These are phyloP conservation scores for Congeria kusceri DNA, from an alignment of 2,888 invertebrate genomes.

Conservation along the genomic window DNA sequence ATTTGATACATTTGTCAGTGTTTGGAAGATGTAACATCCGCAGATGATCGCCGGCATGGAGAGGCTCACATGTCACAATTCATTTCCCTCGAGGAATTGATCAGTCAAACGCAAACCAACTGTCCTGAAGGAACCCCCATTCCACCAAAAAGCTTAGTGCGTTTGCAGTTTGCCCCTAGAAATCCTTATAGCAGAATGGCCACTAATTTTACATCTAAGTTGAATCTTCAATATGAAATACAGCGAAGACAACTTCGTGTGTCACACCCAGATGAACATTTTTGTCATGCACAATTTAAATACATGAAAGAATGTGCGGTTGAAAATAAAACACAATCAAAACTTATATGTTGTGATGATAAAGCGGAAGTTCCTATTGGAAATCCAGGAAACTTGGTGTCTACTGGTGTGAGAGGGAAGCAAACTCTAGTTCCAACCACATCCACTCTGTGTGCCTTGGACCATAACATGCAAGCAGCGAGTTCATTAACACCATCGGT, in stretches of 20 bases:
- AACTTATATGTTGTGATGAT: conserved; percentile 45
- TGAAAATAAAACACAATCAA: neutral
- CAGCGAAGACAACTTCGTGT: conserved; percentile 47
- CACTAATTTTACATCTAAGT: conserved; percentile 21
- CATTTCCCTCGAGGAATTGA: conserved; percentile 14
- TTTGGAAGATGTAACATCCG: conserved; percentile 38
- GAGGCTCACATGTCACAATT: conserved; percentile 14
- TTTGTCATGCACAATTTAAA: conserved; percentile 46
- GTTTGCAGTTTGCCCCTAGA: conserved; percentile 42
- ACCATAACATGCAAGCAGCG: conserved; percentile 54
- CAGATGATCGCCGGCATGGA: conserved; percentile 43
- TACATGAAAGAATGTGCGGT: conserved; percentile 46
- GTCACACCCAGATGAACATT: conserved; percentile 50
- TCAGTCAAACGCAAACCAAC: neutral
- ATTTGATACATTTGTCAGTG: conserved; percentile 48
- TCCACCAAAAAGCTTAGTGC: conserved; percentile 37
- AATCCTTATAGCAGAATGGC: conserved; percentile 28
- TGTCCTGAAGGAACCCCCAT: conserved; percentile 32
- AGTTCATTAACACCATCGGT: conserved; percentile 51
- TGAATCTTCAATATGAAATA: conserved; percentile 50
- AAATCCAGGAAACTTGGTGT: conserved; percentile 34
- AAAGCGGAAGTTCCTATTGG: conserved; percentile 59
- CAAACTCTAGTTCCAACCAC: conserved; percentile 32
- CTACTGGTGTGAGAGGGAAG: conserved; percentile 54
- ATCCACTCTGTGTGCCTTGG: conserved; percentile 40